These are phyloP conservation scores for Urocynchramus pylzowi DNA, from an alignment of 2,113 vertebrate genomes.

Conservation along the genomic window DNA sequence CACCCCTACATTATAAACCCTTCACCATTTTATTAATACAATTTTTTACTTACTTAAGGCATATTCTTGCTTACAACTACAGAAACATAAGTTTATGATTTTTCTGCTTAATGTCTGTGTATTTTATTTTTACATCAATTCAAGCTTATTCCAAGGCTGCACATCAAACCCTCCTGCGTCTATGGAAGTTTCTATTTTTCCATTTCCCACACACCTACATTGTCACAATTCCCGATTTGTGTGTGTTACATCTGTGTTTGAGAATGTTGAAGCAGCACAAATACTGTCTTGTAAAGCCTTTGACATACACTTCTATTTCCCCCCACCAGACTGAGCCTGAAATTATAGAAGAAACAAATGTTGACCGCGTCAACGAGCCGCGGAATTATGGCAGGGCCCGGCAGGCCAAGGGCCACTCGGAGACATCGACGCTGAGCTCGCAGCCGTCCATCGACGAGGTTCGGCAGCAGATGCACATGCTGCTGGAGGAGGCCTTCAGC, in stretches of 20 bases:
- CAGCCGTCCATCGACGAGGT: slow-evolving; percentile 99
- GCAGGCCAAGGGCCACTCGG: slow-evolving; percentile 92
- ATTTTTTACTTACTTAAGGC: neutral
- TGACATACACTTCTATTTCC: slow-evolving; percentile 28
- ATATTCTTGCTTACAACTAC: neutral
- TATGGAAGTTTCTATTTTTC: neutral
- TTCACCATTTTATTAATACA: neutral
- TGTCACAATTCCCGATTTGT: neutral
- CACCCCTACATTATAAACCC: neutral
- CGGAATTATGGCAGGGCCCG: slow-evolving; percentile 80
- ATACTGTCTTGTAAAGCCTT: neutral
- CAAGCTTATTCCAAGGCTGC: neutral
- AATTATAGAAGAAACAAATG: slow-evolving; percentile 93
- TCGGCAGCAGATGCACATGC: slow-evolving; percentile 97
- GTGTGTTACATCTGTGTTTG: neutral
- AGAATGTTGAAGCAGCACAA: neutral
- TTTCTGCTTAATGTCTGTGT: neutral
- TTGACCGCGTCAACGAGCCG: slow-evolving; percentile 83
- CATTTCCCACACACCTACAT: rapidly evolving
- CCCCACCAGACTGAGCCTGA: slow-evolving; percentile 90
- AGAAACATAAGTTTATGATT: neutral
- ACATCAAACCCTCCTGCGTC: neutral
- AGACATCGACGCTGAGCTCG: slow-evolving; percentile 96
- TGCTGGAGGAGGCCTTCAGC: slow-evolving; percentile 97
- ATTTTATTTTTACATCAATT: neutral